phyloP scores from a whole-genome alignment of 2,797 vertebrate genomes.

The Schizothorax lantsangensis region DNA sequence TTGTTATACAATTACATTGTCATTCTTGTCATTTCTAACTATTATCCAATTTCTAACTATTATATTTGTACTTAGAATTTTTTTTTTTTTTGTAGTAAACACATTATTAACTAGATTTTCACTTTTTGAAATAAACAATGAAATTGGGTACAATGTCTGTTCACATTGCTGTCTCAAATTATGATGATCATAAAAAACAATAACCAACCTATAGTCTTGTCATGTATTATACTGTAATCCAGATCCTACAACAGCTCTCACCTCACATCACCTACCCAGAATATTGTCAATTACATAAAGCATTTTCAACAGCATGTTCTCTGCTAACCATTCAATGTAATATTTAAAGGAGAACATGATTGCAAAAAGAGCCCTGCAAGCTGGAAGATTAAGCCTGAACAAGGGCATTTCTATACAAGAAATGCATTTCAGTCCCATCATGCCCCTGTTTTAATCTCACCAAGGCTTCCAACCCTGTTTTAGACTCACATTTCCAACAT shows the following conservation, averaged over 20 bases:
- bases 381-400: conserved; percentile 25
- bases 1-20: no score
- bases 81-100: no score
- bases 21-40: no score
- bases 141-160: no score
- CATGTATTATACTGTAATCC: background rate
- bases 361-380: conserved; percentile 19
- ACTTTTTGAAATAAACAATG: background rate
- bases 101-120: background rate
- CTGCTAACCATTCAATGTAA: conserved; percentile 31
- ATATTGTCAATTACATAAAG: conserved; percentile 34
- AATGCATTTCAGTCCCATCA: conserved; percentile 42
- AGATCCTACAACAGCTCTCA: conserved; percentile 13
- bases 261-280: conserved; percentile 18
- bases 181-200: background rate
- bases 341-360: conserved; percentile 38
- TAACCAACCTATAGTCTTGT: background rate
- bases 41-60: no score
- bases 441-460: conserved; percentile 41
- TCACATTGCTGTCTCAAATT: background rate
- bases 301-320: conserved; percentile 31
- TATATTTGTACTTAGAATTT: background rate
- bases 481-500: conserved; percentile 5
- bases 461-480: conserved; percentile 20
- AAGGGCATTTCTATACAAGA: conserved; percentile 36